Conservation (phyloP, 2,888 invertebrate genomes). For the Atethmia centrago region DNA sequence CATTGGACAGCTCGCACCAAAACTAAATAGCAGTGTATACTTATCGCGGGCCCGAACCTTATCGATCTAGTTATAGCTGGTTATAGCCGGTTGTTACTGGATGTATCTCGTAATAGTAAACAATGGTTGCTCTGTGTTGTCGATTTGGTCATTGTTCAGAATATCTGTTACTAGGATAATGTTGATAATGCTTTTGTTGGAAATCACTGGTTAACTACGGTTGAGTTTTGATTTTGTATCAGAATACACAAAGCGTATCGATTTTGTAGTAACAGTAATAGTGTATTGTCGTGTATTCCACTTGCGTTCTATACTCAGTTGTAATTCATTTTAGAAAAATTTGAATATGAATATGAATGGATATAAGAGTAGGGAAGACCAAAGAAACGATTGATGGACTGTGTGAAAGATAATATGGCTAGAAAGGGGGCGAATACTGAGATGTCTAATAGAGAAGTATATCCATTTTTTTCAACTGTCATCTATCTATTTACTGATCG, state of each 20-base stretch:
- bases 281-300: not conserved
- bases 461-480: too few relatives aligned
- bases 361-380: not conserved
- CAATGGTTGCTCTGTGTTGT: constrained; percentile 39
- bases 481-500: too few relatives aligned
- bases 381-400: not conserved
- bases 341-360: not conserved
- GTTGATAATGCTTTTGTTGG: constrained; percentile 52
- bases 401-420: not conserved
- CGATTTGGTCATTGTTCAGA: constrained; percentile 61
- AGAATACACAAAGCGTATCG: constrained; percentile 4
- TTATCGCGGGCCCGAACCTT: constrained; percentile 21
- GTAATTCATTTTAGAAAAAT: constrained; percentile 9
- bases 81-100: constrained; percentile 38
- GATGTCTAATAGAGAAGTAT: not conserved
- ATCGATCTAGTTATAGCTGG: constrained; percentile 39
- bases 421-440: too few relatives aligned
- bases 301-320: not conserved
- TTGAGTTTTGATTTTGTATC: constrained; percentile 29
- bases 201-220: constrained; percentile 17
- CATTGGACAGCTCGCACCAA: constrained; percentile 46
- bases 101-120: constrained; percentile 52
- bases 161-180: constrained; percentile 50
- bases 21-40: constrained; percentile 39
- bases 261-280: not conserved